Evolutionary conservation across 2,888 invertebrate species (phyloP), one percentile per base, ranked within the genome.

Genomic region (Julus scanicus): DNA sequence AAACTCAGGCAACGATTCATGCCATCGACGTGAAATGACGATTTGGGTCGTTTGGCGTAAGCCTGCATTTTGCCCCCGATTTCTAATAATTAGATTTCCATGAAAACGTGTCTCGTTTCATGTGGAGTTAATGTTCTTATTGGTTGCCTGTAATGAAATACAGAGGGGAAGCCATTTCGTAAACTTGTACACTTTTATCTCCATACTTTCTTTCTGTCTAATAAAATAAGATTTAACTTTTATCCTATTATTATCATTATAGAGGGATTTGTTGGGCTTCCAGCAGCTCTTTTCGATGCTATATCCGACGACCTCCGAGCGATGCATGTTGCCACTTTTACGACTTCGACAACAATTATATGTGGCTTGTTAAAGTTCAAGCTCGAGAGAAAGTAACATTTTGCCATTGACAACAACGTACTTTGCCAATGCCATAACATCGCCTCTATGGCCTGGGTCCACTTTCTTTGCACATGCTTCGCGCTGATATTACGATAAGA

Each of bases 181-280:
- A 80, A 80, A 80, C 80, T 80, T 80, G 80, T 80, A 80, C 80
- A 80, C 80, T 80, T 80, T 80, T 80, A 80, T 80, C 80, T 80
- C 37, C 80, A 80, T 80, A 80, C 80, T 80, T 80, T 80, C 80
- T 20, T 29, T 80, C 80, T 37, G 80, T 80, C 80, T 80, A 80
- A 80, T 80, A 80, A 80, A 80, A 80, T 80, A 80, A 80, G 80
- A 80, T 80, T 80, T 80, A 80, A 80, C 37, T 80, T 80, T 80
- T 37, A 80, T 80, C 80, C 80, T 20, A 80, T 80, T 80, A 80
- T 80, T 80, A 80, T 80, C 80, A 80, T 80, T 80, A 80, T 80
- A 37, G 80, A 80, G 5, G 80, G 80, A 80, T 80, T 80, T 71
- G 71, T 20, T 71, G 71, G 71, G 71, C 29, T 71, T 71, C 63